These are phyloP conservation scores for Oreohelix idahoensis DNA, from an alignment of 1,140 invertebrate genomes.

Conservation along the genomic window DNA sequence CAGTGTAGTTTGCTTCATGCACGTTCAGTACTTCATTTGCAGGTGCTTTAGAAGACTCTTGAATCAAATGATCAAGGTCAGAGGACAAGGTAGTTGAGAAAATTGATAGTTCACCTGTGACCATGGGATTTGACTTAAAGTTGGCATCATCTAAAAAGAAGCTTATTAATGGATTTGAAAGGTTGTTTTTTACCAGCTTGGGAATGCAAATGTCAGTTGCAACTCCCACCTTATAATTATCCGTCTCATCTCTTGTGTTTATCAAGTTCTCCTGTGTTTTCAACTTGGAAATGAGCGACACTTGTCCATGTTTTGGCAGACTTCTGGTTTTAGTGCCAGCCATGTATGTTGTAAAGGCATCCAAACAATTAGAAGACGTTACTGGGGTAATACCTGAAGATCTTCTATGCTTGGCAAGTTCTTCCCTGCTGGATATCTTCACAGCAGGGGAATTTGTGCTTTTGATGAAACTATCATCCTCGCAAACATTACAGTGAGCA, in stretches of 20 bases:
- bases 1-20: not conserved
- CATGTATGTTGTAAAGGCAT: not conserved
- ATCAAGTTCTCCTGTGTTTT: not conserved
- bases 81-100: not conserved
- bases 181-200: not conserved
- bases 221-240: not conserved
- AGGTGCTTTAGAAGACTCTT: no score
- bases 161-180: slow-evolving; percentile 31
- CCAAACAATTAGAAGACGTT: not conserved
- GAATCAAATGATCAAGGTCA: not conserved
- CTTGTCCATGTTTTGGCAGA: not conserved
- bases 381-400: slow-evolving; percentile 23
- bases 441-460: not conserved
- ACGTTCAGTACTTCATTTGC: no score
- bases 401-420: not conserved
- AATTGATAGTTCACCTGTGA: slow-evolving; percentile 25
- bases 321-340: not conserved
- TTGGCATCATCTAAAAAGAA: slow-evolving; percentile 39
- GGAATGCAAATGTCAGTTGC: not conserved
- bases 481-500: not conserved
- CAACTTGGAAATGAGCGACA: not conserved
- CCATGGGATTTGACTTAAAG: slow-evolving; percentile 40
- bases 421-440: not conserved
- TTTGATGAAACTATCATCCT: not conserved
- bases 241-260: not conserved